Conservation (phyloP, 2,113 vertebrate genomes). For the Microcebus murinus region DNA sequence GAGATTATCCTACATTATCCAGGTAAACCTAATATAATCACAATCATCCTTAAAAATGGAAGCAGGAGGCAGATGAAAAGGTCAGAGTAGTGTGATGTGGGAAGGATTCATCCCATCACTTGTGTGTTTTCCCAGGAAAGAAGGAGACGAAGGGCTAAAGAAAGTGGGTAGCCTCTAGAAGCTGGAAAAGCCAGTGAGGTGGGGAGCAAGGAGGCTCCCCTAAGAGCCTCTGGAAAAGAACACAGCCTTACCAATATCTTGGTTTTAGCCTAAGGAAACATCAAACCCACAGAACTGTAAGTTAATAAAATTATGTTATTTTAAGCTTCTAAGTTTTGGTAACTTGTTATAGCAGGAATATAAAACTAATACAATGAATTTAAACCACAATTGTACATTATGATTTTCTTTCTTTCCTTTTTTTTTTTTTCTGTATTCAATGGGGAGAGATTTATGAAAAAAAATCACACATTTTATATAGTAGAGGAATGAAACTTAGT, state of each 20-base stretch:
- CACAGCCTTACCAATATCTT: neutral
- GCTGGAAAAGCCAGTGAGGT: neutral
- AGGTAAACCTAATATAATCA: neutral
- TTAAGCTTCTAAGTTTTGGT: neutral
- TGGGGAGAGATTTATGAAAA: rapidly evolving
- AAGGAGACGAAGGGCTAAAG: too few relatives aligned
- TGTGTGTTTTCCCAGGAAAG: neutral
- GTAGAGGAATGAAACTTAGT: neutral
- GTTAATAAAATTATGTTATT: neutral
- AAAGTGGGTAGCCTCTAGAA: neutral
- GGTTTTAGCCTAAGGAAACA: neutral
- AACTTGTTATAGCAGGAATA: neutral
- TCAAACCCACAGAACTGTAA: neutral
- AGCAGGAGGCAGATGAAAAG: neutral
- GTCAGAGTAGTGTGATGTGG: rapidly evolving
- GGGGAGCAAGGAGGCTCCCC: rapidly evolving
- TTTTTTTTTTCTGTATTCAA: neutral
- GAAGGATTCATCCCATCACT: rapidly evolving
- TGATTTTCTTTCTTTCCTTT: neutral
- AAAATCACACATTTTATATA: neutral
- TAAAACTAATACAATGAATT: neutral
- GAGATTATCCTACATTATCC: neutral
- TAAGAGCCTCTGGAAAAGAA: neutral
- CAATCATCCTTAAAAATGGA: neutral
- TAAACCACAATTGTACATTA: neutral